Evolutionary conservation across 2,888 invertebrate species (phyloP).

Genomic region (Mimumesa dahlbomi): DNA sequence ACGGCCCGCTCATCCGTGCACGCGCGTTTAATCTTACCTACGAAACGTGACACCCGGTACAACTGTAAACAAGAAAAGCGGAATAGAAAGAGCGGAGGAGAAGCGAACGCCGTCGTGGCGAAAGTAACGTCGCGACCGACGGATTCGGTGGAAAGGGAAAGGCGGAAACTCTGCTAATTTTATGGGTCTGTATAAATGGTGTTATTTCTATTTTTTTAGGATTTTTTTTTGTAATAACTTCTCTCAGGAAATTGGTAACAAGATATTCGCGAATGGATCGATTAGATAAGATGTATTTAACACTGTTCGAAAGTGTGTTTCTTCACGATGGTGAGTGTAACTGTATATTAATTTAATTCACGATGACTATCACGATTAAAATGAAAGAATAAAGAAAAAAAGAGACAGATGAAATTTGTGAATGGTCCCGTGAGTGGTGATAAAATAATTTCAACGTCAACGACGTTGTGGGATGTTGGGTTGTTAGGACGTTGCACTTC

Average conservation of each 20-base stretch:
- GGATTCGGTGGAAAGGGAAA: constrained; percentile 29
- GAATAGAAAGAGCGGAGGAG: neutral
- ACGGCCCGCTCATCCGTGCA: constrained; percentile 17
- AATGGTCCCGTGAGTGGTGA: neutral
- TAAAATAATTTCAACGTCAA: neutral
- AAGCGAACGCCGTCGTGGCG: constrained; percentile 9
- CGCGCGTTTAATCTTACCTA: neutral
- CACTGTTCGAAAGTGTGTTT: too few species aligned
- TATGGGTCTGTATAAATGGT: neutral
- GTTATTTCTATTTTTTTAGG: neutral
- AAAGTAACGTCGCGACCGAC: constrained; percentile 14
- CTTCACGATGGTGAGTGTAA: too few species aligned
- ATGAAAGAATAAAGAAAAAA: constrained; percentile 6
- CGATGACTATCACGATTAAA: neutral
- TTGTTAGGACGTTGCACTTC: constrained; percentile 58
- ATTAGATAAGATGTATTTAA: too few species aligned
- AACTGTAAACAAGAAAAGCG: constrained; percentile 9
- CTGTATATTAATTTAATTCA: too few species aligned
- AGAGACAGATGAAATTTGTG: neutral
- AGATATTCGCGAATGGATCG: too few species aligned
- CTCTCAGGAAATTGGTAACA: too few species aligned
- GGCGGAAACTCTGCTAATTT: constrained; percentile 20
- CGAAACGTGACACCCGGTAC: neutral
- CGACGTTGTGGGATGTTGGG: constrained; percentile 9
- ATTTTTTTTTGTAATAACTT: too few species aligned